Percentiles rank a stretch among this genome's conserved stretches.
These are phyloP conservation scores for Cassiopea xamachana DNA, from an alignment of 30 jellyfish, hydroid and myxozoan genomes.

Conservation along the genomic window DNA sequence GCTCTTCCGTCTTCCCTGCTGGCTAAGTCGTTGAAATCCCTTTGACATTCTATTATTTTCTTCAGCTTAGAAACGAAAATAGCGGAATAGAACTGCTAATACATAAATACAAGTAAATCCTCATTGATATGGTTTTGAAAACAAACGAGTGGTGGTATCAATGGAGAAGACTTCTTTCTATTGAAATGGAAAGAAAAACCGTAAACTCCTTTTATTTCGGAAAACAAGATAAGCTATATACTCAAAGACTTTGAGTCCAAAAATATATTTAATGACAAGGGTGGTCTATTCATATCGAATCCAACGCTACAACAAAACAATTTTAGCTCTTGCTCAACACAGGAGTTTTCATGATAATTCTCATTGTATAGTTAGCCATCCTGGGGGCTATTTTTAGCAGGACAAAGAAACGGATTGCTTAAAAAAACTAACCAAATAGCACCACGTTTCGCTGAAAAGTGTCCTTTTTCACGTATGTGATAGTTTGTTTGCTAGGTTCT, in stretches of 20 bases:
- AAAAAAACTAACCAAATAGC: no score
- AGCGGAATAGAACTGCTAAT: not conserved
- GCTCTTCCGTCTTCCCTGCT: not conserved
- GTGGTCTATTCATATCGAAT: not conserved
- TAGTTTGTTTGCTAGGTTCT: no score
- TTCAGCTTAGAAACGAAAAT: not conserved
- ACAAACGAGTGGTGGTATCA: not conserved
- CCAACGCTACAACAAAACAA: not conserved
- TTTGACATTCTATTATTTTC: not conserved
- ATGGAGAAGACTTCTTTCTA: not conserved
- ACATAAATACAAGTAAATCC: not conserved
- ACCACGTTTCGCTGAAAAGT: no score
- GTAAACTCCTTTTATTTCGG: not conserved
- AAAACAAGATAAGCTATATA: not conserved
- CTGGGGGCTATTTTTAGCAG: no score
- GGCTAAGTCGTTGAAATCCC: not conserved
- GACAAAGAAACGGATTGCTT: no score
- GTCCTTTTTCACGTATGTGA: no score
- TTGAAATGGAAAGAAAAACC: not conserved
- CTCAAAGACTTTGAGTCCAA: not conserved
- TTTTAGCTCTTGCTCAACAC: no score
- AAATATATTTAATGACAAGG: not conserved
- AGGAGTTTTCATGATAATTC: no score
- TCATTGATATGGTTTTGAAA: not conserved
- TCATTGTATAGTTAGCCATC: no score